Evolutionary conservation across 2,888 invertebrate genomes (phyloP), one percentile per base, ranked within the genome.

Genomic region (Drosophila austrosaltans): DNA sequence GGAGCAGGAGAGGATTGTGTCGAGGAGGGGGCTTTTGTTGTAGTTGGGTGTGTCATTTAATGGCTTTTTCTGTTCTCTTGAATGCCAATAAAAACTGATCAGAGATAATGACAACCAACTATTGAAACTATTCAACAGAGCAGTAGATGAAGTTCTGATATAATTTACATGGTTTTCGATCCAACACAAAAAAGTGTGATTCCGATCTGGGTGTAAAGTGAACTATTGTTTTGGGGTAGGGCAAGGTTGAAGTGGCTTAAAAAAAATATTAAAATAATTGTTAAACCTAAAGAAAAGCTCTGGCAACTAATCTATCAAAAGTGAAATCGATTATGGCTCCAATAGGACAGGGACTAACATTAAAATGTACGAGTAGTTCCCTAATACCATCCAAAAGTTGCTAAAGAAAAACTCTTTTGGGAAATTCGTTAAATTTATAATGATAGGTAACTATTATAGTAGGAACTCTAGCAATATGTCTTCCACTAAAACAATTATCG

Each of bases 11-110:
- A 22, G 59, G 6, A 20, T 16, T 5, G 4, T 6, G 30, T 16
- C 2, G 6, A 42, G 7, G 6, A 25, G 42, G 30, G 32, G 36
- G 42, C 36, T 36, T 48, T 63, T 54, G 71, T 60, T 36, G 30
- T 36, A 8, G 36, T 36, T 64, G 87, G 87, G 89, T 87, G 83
- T 87, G 89, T 72, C 89, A 28, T 66, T 72, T 78, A 89, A 87
- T 87, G 84, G 64, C 70, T 89, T 78, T 74, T 76, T 75, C 48
- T 48, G 48, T 25, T 48, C 22, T 36, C 69, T 69, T 72, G 69
- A 76, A 70, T 76, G 75, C 69, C 72, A 68, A 66, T 65, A 60
- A 70, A 77, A 48, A 32, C 5, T 32, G 32, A 56, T 63, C 72
- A 32, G 40, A 39, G 32, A 40, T 48, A 48, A 25, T 48, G 25